Evolutionary conservation across 2,888 invertebrate species (phyloP).

Genomic region (Andrena minutula): DNA sequence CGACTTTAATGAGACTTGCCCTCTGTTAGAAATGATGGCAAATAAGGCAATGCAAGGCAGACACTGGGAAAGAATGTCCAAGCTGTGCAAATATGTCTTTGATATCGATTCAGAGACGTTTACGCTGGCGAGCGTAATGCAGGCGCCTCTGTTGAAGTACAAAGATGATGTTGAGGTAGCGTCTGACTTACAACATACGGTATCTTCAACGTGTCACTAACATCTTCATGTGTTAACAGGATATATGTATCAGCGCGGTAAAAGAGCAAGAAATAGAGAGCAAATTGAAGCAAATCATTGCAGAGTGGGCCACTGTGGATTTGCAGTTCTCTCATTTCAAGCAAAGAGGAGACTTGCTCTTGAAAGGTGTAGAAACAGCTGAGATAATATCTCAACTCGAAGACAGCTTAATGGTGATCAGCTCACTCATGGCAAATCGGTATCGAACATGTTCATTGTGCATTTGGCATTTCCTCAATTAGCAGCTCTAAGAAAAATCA

Average conservation of each 20-base stretch:
- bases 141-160: conserved; percentile 92
- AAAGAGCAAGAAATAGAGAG: conserved; percentile 97
- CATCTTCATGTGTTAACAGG: conserved; percentile 85
- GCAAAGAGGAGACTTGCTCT: conserved; percentile 92
- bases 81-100: conserved; percentile 88
- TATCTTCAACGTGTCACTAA: neutral
- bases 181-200: neutral
- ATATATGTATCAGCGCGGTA: conserved; percentile 95
- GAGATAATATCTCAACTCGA: conserved; percentile 93
- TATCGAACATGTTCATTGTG: conserved; percentile 74
- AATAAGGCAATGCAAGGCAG: conserved; percentile 94
- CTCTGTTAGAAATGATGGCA: conserved; percentile 94
- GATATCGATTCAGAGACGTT: conserved; percentile 93
- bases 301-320: conserved; percentile 92
- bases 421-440: conserved; percentile 94
- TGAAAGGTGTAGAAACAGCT: conserved; percentile 91
- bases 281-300: conserved; percentile 92
- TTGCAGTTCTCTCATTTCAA: conserved; percentile 92
- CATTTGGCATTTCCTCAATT: neutral
- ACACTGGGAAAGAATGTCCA: conserved; percentile 90
- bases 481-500: neutral
- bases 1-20: conserved; percentile 95
- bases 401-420: conserved; percentile 94
- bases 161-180: conserved; percentile 95
- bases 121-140: conserved; percentile 92